These are phyloP conservation scores for Neosalanx taihuensis DNA, from an alignment of 2,797 vertebrate species.

Conservation along the genomic window DNA sequence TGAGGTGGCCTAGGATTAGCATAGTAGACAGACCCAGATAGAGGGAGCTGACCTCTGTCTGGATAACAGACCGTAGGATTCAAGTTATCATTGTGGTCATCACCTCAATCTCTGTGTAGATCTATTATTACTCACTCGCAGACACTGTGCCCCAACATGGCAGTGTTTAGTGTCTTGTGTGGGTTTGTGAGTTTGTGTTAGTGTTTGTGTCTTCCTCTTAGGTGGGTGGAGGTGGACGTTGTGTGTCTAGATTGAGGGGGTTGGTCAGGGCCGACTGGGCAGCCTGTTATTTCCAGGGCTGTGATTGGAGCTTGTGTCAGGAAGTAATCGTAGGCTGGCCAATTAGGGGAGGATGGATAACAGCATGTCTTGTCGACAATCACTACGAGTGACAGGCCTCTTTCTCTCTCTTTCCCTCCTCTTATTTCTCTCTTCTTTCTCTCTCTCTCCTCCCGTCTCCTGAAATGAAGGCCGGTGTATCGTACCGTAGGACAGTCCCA, in stretches of 20 bases:
- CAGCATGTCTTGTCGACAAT: slow-evolving; percentile 1
- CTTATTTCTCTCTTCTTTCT: slow-evolving; percentile 27
- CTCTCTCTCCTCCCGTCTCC: neutral
- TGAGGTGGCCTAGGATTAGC: slow-evolving; percentile 46
- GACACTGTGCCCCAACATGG: too few relatives aligned
- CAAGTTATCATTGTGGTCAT: slow-evolving; percentile 12
- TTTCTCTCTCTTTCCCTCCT: slow-evolving; percentile 32
- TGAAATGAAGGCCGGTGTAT: too few relatives aligned
- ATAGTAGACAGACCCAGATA: slow-evolving; percentile 17
- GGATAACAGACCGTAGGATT: slow-evolving; percentile 30
- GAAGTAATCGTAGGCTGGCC: slow-evolving; percentile 4
- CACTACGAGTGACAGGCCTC: neutral
- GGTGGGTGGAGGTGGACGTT: neutral
- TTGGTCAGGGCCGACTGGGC: neutral
- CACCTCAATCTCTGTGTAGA: neutral
- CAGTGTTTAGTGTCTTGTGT: neutral
- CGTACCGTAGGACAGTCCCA: too few relatives aligned
- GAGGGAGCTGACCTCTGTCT: slow-evolving; percentile 31
- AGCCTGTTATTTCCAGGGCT: slow-evolving; percentile 5
- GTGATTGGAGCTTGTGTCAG: slow-evolving; percentile 3
- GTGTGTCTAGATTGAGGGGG: slow-evolving; percentile 3
- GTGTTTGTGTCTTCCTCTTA: slow-evolving; percentile 15
- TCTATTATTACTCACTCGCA: too few relatives aligned
- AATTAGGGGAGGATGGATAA: neutral
- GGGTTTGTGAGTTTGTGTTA: neutral